Evolutionary conservation across 1,140 invertebrate genomes (phyloP), one percentile per base, ranked within the genome.

Genomic region (Leptinotarsa lineolata): DNA sequence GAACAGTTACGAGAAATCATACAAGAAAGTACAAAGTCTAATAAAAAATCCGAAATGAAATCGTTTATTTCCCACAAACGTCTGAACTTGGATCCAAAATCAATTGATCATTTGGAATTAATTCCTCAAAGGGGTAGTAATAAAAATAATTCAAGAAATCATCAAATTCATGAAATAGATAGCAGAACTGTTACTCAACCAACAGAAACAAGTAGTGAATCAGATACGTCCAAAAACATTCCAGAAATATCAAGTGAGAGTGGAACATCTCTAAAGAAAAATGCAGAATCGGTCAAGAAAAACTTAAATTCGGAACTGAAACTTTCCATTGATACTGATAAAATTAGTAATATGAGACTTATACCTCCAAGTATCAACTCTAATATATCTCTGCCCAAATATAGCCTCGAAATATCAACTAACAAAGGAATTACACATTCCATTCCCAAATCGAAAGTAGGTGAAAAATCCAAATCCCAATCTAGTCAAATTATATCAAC

Each of bases 151-250:
- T 54, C 48, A 54, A 18, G n/a, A 16, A 54, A 54, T 18, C n/a
- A 16, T n/a, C 48, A 54, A 54, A 54, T 54, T 16, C 15, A 16
- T 54, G 15, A 54, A 18, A 8, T 54, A 18, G 48, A 54, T 18
- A 70, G 22, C 45, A 72, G 46, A 65, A 74, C 39, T 48, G 72
- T 70, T 39, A 72, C 58, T 45, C 70, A 67, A 59, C n/a, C 15
- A 64, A 45, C 72, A 68, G 45, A 66, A 64, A 73, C 60, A 48
- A 75, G 77, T 46, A 78, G 77, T 61, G 83, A 83, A 65, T 83
- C 82, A 4, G 82, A 84, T 75, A 84, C 83, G 30, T 83, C 83
- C 4, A 84, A 82, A 72, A 83, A 84, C 74, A 84, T 84, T 75
- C 83, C 83, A 12, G 82, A 82, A 64, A 81, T 84, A 73, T 80